Percentiles rank a stretch among this genome's conserved stretches.
Evolutionary conservation across 2,113 vertebrate genomes (phyloP).

Genomic region (Pygoscelis adeliae): DNA sequence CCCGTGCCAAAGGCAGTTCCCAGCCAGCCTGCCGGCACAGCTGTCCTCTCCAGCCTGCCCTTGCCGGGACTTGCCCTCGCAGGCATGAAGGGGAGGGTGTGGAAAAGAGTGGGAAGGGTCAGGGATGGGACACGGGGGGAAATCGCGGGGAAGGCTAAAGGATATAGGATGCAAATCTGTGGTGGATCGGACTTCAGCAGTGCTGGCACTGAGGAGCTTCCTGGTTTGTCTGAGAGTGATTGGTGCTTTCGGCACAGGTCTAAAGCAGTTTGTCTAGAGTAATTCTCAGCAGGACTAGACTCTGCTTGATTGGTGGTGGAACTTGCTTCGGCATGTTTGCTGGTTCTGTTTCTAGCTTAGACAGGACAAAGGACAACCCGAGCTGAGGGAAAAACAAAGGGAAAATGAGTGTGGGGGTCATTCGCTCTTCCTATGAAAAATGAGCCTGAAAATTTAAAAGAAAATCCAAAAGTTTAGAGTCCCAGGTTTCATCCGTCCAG

Average conservation of each 20-base stretch:
- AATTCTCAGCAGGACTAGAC: background rate
- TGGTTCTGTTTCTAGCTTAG: background rate
- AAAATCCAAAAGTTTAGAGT: background rate
- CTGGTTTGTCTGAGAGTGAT: background rate
- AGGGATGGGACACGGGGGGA: background rate
- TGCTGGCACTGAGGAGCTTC: background rate
- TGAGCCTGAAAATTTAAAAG: background rate
- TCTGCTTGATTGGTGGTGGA: background rate
- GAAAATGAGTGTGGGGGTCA: background rate
- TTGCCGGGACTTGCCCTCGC: background rate
- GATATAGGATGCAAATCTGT: background rate
- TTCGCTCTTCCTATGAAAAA: background rate
- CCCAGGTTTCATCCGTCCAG: background rate
- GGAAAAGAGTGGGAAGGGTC: background rate
- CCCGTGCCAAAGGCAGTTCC: background rate
- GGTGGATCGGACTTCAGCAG: background rate
- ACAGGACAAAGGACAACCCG: background rate
- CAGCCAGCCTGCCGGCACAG: background rate
- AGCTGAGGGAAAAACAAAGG: background rate
- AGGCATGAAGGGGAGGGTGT: background rate
- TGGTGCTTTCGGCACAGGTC: background rate
- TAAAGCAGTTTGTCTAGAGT: background rate
- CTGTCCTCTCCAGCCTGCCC: background rate
- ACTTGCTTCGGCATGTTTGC: background rate
- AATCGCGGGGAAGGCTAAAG: background rate